Evolutionary conservation across 2,888 invertebrate species (phyloP), one percentile per base, ranked within the genome.

Genomic region (Noctua janthina): DNA sequence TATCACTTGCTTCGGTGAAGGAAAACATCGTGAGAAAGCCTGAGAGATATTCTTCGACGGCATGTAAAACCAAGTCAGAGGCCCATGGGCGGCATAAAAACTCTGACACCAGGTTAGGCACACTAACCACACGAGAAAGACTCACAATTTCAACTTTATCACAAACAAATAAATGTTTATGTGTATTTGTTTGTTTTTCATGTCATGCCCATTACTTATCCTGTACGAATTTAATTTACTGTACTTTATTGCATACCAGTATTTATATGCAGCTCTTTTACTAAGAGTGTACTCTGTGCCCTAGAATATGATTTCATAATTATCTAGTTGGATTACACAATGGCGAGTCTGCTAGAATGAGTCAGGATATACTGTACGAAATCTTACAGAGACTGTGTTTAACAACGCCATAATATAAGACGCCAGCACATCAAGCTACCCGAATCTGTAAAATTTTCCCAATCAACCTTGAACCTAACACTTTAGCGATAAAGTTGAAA

Each of bases 331-430:
- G 20, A 11, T 46, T 54, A 81, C n/a, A n/a, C 23, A 20, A 39
- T 20, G 1, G 20, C 11, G 4, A 62, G 20, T 39, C 15, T 5
- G 39, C 11, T 67, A 23, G 74, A 59, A 66, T 51, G 29, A 67
- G 49, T 11, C 7, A 10, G 23, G 51, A n/a, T 64, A 54, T 46
- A 46, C 35, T 17, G 17, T 46, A 39, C 29, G 56, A n/a, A 75
- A 75, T 51, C 20, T 62, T 46, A 15, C 23, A 39, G 62, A 83
- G 62, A 49, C 29, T 76, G 39, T 59, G 82, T 46, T 29, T 62
- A 82, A 29, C 20, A 62, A 75, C 1, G 1, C 10, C 23, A 6
- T 54, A 15, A 7, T 46, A 43, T 39, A 15, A 39, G 39, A 39
- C 4, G 39, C 39, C 39, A 39, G 39, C 39, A 39, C 39, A 39